Evolutionary conservation across 2,113 vertebrate species (phyloP).

Genomic region (Anarhynchus alexandrinus): DNA sequence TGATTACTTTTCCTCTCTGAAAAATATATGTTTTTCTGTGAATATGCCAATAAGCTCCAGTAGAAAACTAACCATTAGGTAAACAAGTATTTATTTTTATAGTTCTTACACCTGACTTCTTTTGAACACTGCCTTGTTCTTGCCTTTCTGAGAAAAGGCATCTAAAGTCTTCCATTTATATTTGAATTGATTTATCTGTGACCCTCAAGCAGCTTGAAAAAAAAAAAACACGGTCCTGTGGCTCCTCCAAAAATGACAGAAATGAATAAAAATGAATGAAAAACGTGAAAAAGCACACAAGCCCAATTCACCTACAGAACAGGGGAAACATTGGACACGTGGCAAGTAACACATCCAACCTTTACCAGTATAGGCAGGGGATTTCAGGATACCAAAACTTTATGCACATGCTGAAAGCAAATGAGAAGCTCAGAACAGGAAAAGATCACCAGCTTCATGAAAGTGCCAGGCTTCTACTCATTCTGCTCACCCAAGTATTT

Average conservation of each 20-base stretch:
- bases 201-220: not conserved
- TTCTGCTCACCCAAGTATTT: not conserved
- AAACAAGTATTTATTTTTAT: not conserved
- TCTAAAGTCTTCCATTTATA: not conserved
- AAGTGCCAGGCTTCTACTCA: not conserved
- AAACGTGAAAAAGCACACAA: not conserved
- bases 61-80: not conserved
- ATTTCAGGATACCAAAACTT: not conserved
- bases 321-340: not conserved
- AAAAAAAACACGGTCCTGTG: no score
- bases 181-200: not conserved
- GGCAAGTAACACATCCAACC: not conserved
- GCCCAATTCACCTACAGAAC: not conserved
- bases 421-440: not conserved
- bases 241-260: not conserved
- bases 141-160: not conserved
- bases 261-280: not conserved
- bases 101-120: not conserved
- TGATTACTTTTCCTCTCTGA: not conserved
- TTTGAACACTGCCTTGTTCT: not conserved
- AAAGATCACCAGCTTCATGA: not conserved
- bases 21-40: not conserved
- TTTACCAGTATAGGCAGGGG: not conserved
- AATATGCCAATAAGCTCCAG: not conserved
- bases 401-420: not conserved